A percentile compares a stretch with the other conserved stretches of the same genome.
Conservation (phyloP, 1,140 invertebrate genomes). For the Nomia melanderi region DNA sequence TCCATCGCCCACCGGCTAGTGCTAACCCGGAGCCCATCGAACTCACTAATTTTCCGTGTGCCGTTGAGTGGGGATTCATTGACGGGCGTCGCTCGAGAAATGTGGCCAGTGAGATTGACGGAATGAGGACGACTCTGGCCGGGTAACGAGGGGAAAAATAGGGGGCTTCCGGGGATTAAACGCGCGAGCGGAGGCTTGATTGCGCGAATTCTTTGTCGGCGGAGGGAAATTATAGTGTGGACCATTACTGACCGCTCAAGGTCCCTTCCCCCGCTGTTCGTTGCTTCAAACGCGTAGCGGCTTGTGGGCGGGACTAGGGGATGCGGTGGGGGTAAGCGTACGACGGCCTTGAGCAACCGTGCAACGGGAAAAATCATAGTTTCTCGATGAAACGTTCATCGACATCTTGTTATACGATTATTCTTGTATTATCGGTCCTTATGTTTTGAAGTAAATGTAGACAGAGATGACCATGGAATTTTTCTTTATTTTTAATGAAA, state of each 20-base stretch:
- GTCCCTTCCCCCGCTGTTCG: neutral
- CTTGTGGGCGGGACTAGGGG: no score
- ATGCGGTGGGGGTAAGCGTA: no score
- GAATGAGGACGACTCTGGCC: neutral
- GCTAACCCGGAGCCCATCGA: neutral
- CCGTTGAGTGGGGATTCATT: slow-evolving; percentile 3
- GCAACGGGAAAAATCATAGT: no score
- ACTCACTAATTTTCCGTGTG: neutral
- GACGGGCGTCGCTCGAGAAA: neutral
- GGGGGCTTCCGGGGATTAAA: slow-evolving; percentile 3
- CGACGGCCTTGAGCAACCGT: no score
- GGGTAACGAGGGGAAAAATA: neutral
- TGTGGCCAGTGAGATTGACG: neutral
- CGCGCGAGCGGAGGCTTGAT: neutral
- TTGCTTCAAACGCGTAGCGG: no score
- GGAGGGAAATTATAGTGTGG: neutral
- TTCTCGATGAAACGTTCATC: no score
- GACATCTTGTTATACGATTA: no score
- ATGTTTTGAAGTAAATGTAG: no score
- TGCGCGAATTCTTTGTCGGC: neutral
- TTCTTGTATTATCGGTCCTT: no score
- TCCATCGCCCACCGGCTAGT: neutral
- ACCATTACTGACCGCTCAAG: neutral
- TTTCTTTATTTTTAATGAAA: no score
- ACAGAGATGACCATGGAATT: no score